phyloP scores from a whole-genome alignment of 2,888 invertebrate genomes.

The Scaptomyza tumidula region DNA sequence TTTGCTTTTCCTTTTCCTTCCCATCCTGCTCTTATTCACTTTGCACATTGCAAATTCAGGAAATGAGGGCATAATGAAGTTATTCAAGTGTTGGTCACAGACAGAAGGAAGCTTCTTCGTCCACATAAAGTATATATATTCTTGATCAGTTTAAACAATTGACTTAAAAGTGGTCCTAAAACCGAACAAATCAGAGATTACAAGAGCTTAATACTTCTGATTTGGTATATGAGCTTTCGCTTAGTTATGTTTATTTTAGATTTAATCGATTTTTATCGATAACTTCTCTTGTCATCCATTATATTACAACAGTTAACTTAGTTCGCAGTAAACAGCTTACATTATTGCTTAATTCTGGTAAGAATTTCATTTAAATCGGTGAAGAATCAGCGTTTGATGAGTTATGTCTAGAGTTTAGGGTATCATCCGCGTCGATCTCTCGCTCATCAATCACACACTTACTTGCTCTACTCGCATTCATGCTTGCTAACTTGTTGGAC shows the following conservation, averaged over 20 bases:
- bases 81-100: background rate
- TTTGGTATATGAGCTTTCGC: background rate
- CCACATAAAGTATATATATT: background rate
- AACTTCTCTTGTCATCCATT: too few relatives aligned
- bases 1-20: conserved; percentile 61
- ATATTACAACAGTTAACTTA: background rate
- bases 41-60: background rate
- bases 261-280: background rate
- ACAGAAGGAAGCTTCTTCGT: background rate
- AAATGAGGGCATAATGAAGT: background rate
- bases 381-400: too few relatives aligned
- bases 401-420: background rate
- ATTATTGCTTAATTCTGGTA: background rate
- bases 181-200: background rate
- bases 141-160: too few relatives aligned
- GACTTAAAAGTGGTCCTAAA: too few relatives aligned
- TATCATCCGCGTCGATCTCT: background rate
- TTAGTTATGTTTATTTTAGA: background rate
- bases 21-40: conserved; percentile 37
- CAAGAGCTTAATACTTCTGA: too few relatives aligned
- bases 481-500: conserved; percentile 69
- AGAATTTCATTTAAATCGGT: background rate
- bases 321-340: background rate
- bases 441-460: background rate
- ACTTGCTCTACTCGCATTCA: conserved; percentile 17